Base-by-base conservation (phyloP, 2,113 vertebrate species). In the Phainopepla nitens region DNA sequence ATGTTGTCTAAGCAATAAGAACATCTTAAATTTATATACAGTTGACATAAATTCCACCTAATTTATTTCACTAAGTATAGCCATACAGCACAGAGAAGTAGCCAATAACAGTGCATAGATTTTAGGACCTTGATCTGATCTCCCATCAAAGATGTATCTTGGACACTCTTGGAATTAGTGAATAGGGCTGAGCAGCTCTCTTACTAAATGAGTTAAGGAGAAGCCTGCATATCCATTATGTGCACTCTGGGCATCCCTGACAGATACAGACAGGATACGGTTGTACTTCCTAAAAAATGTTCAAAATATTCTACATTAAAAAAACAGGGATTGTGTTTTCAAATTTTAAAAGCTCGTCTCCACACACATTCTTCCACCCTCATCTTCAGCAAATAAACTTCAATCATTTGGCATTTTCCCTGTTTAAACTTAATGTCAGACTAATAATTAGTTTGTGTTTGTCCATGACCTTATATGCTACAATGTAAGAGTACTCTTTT, bases 331-430 rank as follows among this genome's bases (percentile, higher is more conserved):
- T 44, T 5, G 3, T 58, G n/a, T 70, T 64, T 90, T 82, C 11
- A 53, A 16, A 31, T 42, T 84, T 77, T 85, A 77, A 83, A 87
- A 82, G 7, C 18, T 62, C 3, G 1, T 53, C 11, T 57, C 29
- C 6, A 17, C 16, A 25, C 1, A 36, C 7, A 12, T 65, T 65
- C 39, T 86, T 90, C 7, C 16, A 70, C 19, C 25, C 49, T 79
- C 21, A 35, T 62, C 29, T 89, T 90, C 24, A 53, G 19, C 42
- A 89, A 83, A 83, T 49, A 83, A 73, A 35, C 17, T 83, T 78
- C 62, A 90, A 36, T 51, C 35, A n/a, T 62, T 80, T 96, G 86
- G 12, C 60, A 87, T 90, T 96, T 93, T 86, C 65, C n/a, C 29
- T 62, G 16, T 78, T 90, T 44, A 89, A 50, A 86, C 82, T 77